Base-by-base conservation (phyloP, 2,113 vertebrate species). In the Donacobius atricapilla region DNA sequence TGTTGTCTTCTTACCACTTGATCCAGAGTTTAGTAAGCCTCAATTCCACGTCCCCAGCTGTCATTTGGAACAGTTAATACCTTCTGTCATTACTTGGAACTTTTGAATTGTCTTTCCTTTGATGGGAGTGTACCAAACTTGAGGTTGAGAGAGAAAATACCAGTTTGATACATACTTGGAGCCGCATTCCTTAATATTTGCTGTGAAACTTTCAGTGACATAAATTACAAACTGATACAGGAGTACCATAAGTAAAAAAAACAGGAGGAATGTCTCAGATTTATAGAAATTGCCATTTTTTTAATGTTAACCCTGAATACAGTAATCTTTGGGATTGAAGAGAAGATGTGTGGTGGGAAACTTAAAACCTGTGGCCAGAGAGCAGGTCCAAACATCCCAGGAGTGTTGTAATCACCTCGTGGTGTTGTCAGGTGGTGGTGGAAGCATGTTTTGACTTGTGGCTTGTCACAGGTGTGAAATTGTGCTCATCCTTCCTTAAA, bases 381-480 rank as follows among this genome's bases (percentile, higher is more conserved):
- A 89, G 73, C 60, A 79, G 77, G 61, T 42, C 53, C 57, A 72
- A 72, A 72, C 82, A 60, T 54, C 80, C 16, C 40, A 19, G 10
- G n/a, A 35, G 28, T 12, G 30, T 17, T 82, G 70, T 28, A 68
- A 93, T 82, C 83, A 9, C 70, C 37, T 53, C 0, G 0, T 18
- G 4, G 23, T 71, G 82, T 69, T 91, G 14, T 7, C 25, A 18
- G 57, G 3, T 68, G 73, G 28, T 53, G 81, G 15, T 80, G n/a
- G 51, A 33, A 70, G 30, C 68, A 0, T 65, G 90, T 90, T 86
- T 47, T 37, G 71, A 73, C 79, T 0, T 66, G 88, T 57, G 76
- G 39, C 58, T 77, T 73, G 45, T 83, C 6, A 4, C 83, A 95
- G 63, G 68, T 80, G n/a, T 92, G 86, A 70, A 95, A 78, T 11